Evolutionary conservation across 2,797 vertebrate genomes (phyloP).

Genomic region (Dicrostonyx torquatus): DNA sequence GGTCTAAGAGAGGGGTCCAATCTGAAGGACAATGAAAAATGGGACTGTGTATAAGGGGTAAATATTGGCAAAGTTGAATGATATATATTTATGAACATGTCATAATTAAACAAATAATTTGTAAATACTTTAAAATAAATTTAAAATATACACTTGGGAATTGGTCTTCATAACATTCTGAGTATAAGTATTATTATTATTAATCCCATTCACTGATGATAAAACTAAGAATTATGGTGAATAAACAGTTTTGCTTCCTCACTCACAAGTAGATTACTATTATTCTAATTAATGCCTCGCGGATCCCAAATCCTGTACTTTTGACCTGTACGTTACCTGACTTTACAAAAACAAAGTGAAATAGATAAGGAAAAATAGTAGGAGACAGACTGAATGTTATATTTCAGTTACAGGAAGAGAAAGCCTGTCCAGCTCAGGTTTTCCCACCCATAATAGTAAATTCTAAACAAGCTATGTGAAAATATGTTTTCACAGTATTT

Average conservation of each 20-base stretch:
- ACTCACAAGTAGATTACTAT: not conserved
- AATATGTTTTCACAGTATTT: not conserved
- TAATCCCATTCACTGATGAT: not conserved
- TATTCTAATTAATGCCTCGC: not conserved
- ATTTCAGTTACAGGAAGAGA: not conserved
- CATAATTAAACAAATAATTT: not conserved
- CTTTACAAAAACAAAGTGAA: not conserved
- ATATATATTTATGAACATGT: not conserved
- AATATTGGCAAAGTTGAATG: not conserved
- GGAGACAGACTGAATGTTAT: too few relatives aligned
- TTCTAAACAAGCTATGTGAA: not conserved
- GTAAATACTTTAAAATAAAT: not conserved
- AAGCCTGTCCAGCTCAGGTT: not conserved
- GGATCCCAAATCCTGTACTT: not conserved
- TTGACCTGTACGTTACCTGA: not conserved
- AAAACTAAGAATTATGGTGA: not conserved
- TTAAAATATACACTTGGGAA: not conserved
- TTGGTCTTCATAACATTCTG: not conserved
- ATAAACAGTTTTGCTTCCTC: not conserved
- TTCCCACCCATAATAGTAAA: not conserved
- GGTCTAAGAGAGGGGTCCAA: too few relatives aligned
- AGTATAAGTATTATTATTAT: not conserved
- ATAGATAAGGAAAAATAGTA: not conserved
- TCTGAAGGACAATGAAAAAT: not conserved
- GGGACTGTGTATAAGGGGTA: not conserved